Evolutionary conservation across 1,140 invertebrate species (phyloP).

Genomic region (Ridgeia piscesae): DNA sequence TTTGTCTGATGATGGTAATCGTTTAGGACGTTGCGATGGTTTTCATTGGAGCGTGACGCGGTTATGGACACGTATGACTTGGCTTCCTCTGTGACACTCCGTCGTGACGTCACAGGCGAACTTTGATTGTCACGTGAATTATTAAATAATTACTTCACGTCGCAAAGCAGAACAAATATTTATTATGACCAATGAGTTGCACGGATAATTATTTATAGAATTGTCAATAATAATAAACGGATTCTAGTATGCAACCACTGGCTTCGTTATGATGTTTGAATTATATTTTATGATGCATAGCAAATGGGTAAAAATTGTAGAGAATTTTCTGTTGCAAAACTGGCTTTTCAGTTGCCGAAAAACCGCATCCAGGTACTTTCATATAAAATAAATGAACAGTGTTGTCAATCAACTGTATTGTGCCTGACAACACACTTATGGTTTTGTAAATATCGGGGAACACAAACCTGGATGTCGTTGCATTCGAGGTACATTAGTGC

Average conservation of each 20-base stretch:
- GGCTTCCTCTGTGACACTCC: not conserved
- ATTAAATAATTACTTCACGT: not conserved
- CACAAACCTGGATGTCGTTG: no score
- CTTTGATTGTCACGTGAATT: not conserved
- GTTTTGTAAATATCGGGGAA: not conserved
- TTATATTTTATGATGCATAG: not conserved
- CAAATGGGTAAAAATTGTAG: not conserved
- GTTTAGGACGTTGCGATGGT: not conserved
- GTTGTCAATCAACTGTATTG: not conserved
- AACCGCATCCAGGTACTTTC: not conserved
- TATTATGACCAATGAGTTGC: not conserved
- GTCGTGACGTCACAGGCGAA: not conserved
- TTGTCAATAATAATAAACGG: not conserved
- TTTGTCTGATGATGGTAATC: not conserved
- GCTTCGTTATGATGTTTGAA: not conserved
- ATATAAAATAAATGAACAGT: not conserved
- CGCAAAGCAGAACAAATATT: not conserved
- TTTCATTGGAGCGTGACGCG: not conserved
- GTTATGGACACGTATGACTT: not conserved
- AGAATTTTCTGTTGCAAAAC: not conserved
- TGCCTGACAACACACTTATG: not conserved
- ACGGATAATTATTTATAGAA: not conserved
- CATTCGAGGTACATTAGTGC: not conserved
- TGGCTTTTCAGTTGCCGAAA: not conserved
- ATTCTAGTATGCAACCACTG: not conserved